Conservation (phyloP, 2,113 vertebrate genomes). For the Chloropsis cyanopogon region DNA sequence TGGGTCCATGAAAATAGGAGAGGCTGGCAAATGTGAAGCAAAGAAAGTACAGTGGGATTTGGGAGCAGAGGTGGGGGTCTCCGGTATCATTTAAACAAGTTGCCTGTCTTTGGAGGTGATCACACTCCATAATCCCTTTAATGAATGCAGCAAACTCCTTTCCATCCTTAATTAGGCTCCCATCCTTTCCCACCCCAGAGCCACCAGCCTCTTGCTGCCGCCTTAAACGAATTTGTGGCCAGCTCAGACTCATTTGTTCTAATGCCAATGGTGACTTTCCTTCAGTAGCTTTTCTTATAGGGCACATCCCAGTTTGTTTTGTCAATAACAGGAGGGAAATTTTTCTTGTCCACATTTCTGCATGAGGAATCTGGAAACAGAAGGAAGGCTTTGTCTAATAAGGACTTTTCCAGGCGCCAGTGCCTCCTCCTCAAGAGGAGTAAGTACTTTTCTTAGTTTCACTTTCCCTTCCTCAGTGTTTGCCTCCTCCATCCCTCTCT, state of each 20-base stretch:
- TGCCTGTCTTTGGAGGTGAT: not conserved
- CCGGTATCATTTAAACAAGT: not conserved
- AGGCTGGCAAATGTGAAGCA: rapidly evolving
- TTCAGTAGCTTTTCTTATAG: not conserved
- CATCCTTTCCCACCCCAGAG: not conserved
- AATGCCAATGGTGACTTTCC: not conserved
- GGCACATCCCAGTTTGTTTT: not conserved
- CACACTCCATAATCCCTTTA: not conserved
- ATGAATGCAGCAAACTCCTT: not conserved
- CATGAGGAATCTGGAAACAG: not conserved
- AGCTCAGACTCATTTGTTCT: not conserved
- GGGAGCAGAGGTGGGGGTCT: not conserved
- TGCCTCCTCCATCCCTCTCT: not conserved
- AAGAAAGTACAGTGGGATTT: not conserved
- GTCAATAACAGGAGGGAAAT: not conserved
- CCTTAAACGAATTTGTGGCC: rapidly evolving
- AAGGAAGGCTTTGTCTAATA: not conserved
- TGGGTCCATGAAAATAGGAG: not conserved
- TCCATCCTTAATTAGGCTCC: not conserved
- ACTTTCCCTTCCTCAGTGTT: not conserved
- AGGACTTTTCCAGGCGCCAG: not conserved
- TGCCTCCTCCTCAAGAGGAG: not conserved
- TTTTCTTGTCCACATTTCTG: not conserved
- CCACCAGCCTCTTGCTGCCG: not conserved
- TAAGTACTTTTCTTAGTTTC: not conserved